Base-by-base conservation (phyloP, 2,113 vertebrate genomes). In the Progne subis region DNA sequence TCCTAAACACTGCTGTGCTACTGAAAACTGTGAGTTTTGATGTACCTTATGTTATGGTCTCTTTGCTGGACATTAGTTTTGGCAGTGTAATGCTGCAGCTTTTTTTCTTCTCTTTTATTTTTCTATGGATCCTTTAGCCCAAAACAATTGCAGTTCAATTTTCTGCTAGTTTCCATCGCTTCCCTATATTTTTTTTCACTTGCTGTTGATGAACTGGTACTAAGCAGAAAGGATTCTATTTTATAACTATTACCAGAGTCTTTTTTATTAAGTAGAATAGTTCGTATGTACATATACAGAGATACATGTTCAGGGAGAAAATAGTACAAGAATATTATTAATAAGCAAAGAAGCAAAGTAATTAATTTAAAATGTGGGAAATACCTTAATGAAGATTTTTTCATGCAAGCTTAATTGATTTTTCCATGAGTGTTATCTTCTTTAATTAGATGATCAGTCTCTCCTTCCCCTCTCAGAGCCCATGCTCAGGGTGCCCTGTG, bases 401-500 rank as follows among this genome's bases (percentile, higher is more conserved):
- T 41, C 14, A 13, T 29, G 17, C 28, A 61, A 20, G 14, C 6
- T 63, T 67, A 50, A 67, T 44, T 88, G 55, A 2, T 7, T 11
- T 81, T 76, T 80, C 50, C 18, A 8, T 41, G n/a, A 57, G 12
- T 65, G 46, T 44, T 68, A 25, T 3, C 18, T 47, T n/a, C n/a
- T 77, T 82, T 57, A 26, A 46, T 59, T 24, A 81, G 68, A 21
- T 17, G 28, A 31, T 61, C 9, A 2, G 18, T 55, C 14, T 44
- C 11, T 76, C 3, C 18, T 94, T 85, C 29, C 69, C 24, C 9
- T 52, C 19, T 37, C 18, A 37, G 41, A 61, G 44, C 5, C 50
- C 11, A 1, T 18, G 26, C 34, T 4, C 26, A 29, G 29, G 14
- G 11, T 6, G 0, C 17, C 14, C 31, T 11, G 32, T 2, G 0